phyloP scores from a whole-genome alignment of 2,113 vertebrate species.

The Aleadryas rufinucha region DNA sequence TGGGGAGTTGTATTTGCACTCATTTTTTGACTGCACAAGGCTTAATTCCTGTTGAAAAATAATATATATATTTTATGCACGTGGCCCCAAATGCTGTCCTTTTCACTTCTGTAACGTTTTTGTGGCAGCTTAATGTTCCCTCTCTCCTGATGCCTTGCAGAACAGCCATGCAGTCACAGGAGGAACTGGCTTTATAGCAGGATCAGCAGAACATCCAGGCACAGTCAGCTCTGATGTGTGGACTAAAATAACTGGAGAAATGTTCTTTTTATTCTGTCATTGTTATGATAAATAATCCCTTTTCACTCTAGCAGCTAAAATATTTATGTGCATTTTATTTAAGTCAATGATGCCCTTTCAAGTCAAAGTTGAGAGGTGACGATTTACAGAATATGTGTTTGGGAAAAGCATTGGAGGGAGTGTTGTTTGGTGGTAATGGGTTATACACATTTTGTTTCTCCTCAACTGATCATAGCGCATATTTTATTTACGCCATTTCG shows the following conservation, averaged over 20 bases:
- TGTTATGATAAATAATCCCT: constrained; percentile 42
- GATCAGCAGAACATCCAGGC: constrained; percentile 31
- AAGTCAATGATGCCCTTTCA: constrained; percentile 38
- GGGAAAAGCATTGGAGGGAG: neutral
- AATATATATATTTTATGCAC: accelerated
- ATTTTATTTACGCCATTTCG: constrained; percentile 22
- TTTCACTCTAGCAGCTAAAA: constrained; percentile 35
- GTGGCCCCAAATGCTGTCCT: neutral
- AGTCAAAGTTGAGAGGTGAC: constrained; percentile 41
- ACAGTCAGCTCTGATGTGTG: neutral
- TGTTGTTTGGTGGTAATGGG: constrained; percentile 6
- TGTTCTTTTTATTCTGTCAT: constrained; percentile 19
- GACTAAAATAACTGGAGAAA: constrained; percentile 31
- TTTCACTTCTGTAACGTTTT: neutral
- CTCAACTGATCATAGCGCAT: neutral
- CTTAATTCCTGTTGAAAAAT: neutral
- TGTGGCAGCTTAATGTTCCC: neutral
- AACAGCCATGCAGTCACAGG: neutral
- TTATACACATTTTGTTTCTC: neutral
- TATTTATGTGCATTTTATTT: constrained; percentile 57
- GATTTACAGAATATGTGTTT: constrained; percentile 19
- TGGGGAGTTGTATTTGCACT: neutral
- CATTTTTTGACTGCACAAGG: neutral
- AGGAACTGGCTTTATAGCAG: constrained; percentile 34
- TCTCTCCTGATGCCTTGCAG: neutral